phyloP scores from a whole-genome alignment of 2,888 invertebrate genomes.

The Mythimna pallens region DNA sequence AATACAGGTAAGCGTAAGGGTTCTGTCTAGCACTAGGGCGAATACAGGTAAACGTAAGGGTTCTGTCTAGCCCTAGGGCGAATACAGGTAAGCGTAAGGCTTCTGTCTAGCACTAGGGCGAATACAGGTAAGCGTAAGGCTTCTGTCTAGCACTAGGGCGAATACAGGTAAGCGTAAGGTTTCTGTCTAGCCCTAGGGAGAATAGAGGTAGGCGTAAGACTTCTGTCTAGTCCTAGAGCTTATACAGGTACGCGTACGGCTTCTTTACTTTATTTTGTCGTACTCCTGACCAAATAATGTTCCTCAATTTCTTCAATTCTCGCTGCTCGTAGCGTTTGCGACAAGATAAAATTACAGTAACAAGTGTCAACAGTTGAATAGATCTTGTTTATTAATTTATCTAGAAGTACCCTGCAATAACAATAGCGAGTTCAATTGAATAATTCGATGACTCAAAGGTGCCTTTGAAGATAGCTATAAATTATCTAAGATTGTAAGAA shows the following conservation, averaged over 20 bases:
- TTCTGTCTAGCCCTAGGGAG: neutral
- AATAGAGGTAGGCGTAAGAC: neutral
- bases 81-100: too few species aligned
- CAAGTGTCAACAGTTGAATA: constrained; percentile 12
- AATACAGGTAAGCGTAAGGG: too few species aligned
- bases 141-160: neutral
- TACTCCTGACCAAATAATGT: neutral
- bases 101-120: neutral
- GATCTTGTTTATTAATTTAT: constrained; percentile 32
- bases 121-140: neutral
- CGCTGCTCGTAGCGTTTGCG: neutral
- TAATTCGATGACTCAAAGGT: constrained; percentile 41
- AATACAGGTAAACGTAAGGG: neutral
- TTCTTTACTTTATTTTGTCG: neutral
- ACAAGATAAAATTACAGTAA: constrained; percentile 6
- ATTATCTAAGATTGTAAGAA: constrained; percentile 20
- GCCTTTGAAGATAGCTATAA: constrained; percentile 18
- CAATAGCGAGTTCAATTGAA: constrained; percentile 42
- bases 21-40: neutral
- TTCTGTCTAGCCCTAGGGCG: neutral
- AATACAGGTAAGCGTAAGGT: neutral
- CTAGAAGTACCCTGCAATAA: constrained; percentile 13
- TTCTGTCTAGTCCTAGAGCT: neutral
- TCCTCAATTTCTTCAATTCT: neutral
- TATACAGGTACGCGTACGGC: too few species aligned